Evolutionary conservation across 2,113 vertebrate species (phyloP).

Genomic region (Megaceryle torquata): DNA sequence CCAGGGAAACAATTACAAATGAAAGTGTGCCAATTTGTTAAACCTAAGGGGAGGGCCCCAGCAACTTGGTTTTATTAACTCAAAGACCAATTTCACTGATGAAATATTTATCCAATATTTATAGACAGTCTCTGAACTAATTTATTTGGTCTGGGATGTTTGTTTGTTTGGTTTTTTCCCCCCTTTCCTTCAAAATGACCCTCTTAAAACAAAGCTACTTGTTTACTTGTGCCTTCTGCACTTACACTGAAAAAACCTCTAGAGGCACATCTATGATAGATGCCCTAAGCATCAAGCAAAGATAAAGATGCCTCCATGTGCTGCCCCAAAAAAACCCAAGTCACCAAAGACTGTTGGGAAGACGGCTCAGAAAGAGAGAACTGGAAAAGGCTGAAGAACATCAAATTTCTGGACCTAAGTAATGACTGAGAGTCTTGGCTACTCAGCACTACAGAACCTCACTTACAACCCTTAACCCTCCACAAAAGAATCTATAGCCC

Average conservation of each 20-base stretch:
- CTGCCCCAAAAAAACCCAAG: background rate
- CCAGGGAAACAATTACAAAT: background rate
- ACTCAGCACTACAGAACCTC: background rate
- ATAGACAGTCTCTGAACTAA: background rate
- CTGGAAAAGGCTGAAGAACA: background rate
- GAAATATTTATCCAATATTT: background rate
- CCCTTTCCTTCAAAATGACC: background rate
- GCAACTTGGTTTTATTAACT: background rate
- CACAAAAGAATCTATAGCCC: background rate
- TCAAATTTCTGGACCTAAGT: background rate
- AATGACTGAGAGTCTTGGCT: background rate
- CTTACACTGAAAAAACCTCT: background rate
- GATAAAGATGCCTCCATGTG: background rate
- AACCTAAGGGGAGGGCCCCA: background rate
- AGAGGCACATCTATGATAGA: background rate
- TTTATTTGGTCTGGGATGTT: background rate
- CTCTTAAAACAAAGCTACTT: background rate
- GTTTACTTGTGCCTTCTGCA: background rate
- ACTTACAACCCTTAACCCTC: background rate
- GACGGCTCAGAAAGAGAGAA: background rate
- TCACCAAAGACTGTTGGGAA: background rate
- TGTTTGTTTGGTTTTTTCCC: background rate
- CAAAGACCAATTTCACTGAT: background rate
- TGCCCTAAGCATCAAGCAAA: background rate
- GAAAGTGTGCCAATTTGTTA: background rate